Evolutionary conservation across 2,113 vertebrate genomes (phyloP), one percentile per base, ranked within the genome.

Genomic region (Neodon shergylaensis): DNA sequence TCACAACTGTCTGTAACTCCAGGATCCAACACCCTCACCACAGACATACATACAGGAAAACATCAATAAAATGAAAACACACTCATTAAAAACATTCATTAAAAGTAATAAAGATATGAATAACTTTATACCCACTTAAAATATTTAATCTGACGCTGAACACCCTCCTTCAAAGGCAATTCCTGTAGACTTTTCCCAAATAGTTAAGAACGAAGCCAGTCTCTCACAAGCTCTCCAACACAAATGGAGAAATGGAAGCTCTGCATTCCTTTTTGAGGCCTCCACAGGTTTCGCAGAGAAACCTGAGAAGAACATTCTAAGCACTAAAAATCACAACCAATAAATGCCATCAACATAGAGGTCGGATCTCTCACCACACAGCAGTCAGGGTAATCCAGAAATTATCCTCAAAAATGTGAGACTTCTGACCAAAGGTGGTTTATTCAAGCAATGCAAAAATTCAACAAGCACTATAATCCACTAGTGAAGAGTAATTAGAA

Each of bases 181-280:
- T 8, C 54, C 39, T 76, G 39, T 61, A 65, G n/a, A 90, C 36
- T 70, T 74, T 7, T 91, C 31, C 42, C 58, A 68, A 88, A 54
- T 17, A 54, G 58, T 61, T 88, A 84, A 90, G 39, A 88, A 83
- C 39, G 9, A 91, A 83, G 26, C 10, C 36, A 63, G 14, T 82
- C 24, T 88, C 65, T 73, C 8, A 91, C n/a, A 88, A 90, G 72
- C 61, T 93, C 22, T 66, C 90, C 87, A 88, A 74, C 72, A 73
- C 13, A 72, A 77, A 24, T 24, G 14, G 66, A 65, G 86, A 74
- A 63, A 14, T 31, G 28, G 36, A 77, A 73, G 66, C 6, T 66
- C 24, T 22, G 10, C 1, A n/a, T 28, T 17, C 28, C 39, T 47
- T 87, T 47, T 78, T 65, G 17, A 91, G 44, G 7, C 7, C 22